A percentile compares a stretch with the other conserved stretches of the same genome.
These are phyloP conservation scores for Psilanteris sp. DNA, from an alignment of 1,140 invertebrate species.

Conservation along the genomic window DNA sequence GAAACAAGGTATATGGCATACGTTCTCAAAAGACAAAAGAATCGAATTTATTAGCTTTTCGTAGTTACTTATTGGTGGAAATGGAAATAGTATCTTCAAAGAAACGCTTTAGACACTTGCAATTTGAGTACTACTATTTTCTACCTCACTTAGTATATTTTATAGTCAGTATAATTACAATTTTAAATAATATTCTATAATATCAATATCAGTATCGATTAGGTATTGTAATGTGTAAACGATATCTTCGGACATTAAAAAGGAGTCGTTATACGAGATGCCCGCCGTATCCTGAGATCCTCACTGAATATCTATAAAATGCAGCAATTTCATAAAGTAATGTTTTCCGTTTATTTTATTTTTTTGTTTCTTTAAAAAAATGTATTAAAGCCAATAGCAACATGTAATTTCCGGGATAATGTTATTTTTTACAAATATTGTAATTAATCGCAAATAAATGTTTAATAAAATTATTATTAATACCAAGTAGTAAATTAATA, in stretches of 20 bases:
- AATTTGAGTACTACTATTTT: too few species aligned
- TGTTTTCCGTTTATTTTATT: too few species aligned
- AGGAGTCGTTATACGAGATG: constrained; percentile 5
- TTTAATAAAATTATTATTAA: too few species aligned
- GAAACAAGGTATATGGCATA: constrained; percentile 18
- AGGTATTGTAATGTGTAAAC: constrained; percentile 9
- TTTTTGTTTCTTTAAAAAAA: too few species aligned
- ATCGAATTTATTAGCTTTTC: constrained; percentile 24
- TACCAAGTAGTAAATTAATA: too few species aligned
- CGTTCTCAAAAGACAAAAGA: constrained; percentile 18
- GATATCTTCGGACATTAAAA: not conserved
- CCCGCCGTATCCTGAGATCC: constrained; percentile 1
- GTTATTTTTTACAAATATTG: too few species aligned
- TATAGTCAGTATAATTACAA: not conserved
- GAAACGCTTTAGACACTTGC: constrained; percentile 16
- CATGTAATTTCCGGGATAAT: too few species aligned
- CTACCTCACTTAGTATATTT: too few species aligned
- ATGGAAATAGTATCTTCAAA: constrained; percentile 35
- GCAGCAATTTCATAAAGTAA: not conserved
- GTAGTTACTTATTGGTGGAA: constrained; percentile 38
- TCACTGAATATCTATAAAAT: not conserved
- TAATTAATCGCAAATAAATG: too few species aligned
- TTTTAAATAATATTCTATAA: constrained; percentile 1
- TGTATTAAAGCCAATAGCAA: too few species aligned
- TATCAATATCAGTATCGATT: constrained; percentile 13